Evolutionary conservation across 2,888 invertebrate genomes (phyloP).

Genomic region (Aporophyla nigra): DNA sequence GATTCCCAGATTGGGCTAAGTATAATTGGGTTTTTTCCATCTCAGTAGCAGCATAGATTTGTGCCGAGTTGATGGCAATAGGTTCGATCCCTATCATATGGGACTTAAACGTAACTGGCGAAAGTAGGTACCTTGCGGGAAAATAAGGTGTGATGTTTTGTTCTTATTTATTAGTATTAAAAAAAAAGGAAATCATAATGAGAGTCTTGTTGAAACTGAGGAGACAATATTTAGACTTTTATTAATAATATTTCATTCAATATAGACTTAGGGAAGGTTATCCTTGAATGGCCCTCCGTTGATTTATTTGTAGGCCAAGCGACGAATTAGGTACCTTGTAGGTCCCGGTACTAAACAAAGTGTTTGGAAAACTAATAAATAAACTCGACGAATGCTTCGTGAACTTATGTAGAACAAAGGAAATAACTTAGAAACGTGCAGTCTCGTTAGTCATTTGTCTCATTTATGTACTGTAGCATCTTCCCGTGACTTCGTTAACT

Average conservation of each 20-base stretch:
- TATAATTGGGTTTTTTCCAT: too few species aligned
- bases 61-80: too few species aligned
- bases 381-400: slow-evolving; percentile 13
- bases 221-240: slow-evolving; percentile 7
- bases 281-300: not conserved
- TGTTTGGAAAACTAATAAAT: slow-evolving; percentile 15
- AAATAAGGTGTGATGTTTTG: not conserved
- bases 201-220: not conserved
- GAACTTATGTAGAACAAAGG: not conserved
- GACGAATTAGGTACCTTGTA: slow-evolving; percentile 12
- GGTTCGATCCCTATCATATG: too few species aligned
- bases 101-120: too few species aligned
- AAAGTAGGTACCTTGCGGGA: not conserved
- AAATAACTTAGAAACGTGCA: not conserved
- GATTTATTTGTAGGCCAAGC: slow-evolving; percentile 11
- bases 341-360: slow-evolving; percentile 12
- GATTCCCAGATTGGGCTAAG: too few species aligned
- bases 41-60: too few species aligned
- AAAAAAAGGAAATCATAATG: not conserved
- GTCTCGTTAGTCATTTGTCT: not conserved
- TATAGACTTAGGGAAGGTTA: not conserved
- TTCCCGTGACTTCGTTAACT: not conserved
- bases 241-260: slow-evolving; percentile 12
- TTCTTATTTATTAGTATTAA: not conserved
- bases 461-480: not conserved